Percentiles rank a stretch among this genome's conserved stretches.
Evolutionary conservation across 2,888 invertebrate genomes (phyloP).

Genomic region (Merodon equestris): DNA sequence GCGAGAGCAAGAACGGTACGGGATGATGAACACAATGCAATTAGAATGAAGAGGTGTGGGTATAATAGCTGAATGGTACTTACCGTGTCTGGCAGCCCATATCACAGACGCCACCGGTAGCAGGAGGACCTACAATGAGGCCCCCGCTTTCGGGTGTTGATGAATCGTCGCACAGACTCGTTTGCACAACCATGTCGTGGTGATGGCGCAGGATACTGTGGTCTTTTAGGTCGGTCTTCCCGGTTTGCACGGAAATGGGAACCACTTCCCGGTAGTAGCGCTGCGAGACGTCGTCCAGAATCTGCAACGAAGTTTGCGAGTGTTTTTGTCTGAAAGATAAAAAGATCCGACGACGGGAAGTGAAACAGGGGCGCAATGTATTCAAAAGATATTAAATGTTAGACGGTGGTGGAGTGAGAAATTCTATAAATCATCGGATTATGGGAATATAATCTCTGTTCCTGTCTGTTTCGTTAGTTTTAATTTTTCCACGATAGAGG

Average conservation of each 20-base stretch:
- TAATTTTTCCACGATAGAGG: neutral
- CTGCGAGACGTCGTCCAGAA: slow-evolving; percentile 78
- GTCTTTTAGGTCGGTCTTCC: slow-evolving; percentile 76
- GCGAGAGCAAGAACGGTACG: slow-evolving; percentile 1
- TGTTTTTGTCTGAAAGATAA: slow-evolving; percentile 75
- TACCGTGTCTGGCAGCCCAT: slow-evolving; percentile 91
- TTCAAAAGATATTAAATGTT: too few species aligned
- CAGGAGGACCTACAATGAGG: slow-evolving; percentile 58
- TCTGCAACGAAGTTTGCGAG: slow-evolving; percentile 78
- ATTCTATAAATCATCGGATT: slow-evolving; percentile 52
- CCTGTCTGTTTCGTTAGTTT: slow-evolving; percentile 46
- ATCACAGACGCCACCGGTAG: slow-evolving; percentile 83
- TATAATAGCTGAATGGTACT: slow-evolving; percentile 76
- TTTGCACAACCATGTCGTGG: slow-evolving; percentile 77
- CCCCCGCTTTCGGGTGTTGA: slow-evolving; percentile 68
- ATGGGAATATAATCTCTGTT: slow-evolving; percentile 44
- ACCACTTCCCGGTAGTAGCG: slow-evolving; percentile 77
- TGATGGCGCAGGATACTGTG: slow-evolving; percentile 77
- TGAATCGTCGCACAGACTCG: slow-evolving; percentile 73
- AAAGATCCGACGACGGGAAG: slow-evolving; percentile 2
- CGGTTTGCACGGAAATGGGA: slow-evolving; percentile 74
- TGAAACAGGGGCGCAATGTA: slow-evolving; percentile 14
- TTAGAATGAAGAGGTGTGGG: slow-evolving; percentile 6
- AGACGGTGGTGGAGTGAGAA: neutral
- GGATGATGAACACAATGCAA: slow-evolving; percentile 73